Conservation (phyloP, 2,888 invertebrate species). For the Alloscopus bannaensis region DNA sequence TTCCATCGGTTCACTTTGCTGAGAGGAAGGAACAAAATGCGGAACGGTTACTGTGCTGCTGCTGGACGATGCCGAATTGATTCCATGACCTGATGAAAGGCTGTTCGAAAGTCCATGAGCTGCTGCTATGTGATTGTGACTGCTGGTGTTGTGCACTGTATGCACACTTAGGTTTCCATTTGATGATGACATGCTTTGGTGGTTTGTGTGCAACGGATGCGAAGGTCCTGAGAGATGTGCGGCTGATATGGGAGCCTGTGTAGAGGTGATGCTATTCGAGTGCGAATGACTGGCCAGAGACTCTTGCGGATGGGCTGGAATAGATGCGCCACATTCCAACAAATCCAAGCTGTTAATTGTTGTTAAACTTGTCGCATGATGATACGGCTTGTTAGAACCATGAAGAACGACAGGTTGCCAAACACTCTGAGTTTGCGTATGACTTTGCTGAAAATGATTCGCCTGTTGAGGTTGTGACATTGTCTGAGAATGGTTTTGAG, state of each 20-base stretch:
- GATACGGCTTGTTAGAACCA: slow-evolving; percentile 34
- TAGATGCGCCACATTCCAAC: slow-evolving; percentile 37
- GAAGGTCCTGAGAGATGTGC: slow-evolving; percentile 38
- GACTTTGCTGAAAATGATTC: slow-evolving; percentile 35
- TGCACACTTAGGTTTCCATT: slow-evolving; percentile 5
- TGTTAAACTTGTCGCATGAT: slow-evolving; percentile 18
- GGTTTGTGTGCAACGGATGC: not conserved
- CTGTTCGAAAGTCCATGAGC: slow-evolving; percentile 4
- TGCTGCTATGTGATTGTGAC: too few species aligned
- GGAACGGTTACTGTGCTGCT: slow-evolving; percentile 31
- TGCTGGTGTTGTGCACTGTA: not conserved
- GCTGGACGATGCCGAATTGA: slow-evolving; percentile 10
- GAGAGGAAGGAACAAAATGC: slow-evolving; percentile 33
- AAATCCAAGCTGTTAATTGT: slow-evolving; percentile 39
- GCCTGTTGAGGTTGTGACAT: not conserved
- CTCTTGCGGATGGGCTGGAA: slow-evolving; percentile 26
- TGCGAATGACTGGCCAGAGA: slow-evolving; percentile 23
- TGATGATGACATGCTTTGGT: slow-evolving; percentile 4
- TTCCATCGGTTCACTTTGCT: slow-evolving; percentile 72
- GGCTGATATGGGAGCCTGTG: slow-evolving; percentile 9
- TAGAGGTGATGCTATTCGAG: slow-evolving; percentile 24
- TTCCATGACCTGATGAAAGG: not conserved
- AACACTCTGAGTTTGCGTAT: slow-evolving; percentile 36
- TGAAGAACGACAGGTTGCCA: slow-evolving; percentile 50
- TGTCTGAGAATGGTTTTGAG: too few species aligned